Evolutionary conservation across 2,888 invertebrate species (phyloP).

Genomic region (Oxycera nigricornis): DNA sequence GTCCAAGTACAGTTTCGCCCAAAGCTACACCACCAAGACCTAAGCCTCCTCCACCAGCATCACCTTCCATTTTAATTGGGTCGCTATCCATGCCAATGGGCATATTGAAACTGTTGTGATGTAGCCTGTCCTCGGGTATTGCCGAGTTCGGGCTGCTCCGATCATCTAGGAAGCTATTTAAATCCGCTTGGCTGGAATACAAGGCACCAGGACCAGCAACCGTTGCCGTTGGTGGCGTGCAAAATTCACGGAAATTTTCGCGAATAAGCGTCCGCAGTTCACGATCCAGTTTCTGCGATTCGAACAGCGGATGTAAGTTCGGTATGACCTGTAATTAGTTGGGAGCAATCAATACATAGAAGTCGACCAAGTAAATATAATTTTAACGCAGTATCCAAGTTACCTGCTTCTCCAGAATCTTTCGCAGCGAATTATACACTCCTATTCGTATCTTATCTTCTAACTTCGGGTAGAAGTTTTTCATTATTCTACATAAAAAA

Average conservation of each 20-base stretch:
- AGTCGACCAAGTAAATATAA: neutral
- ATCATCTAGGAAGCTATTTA: conserved; percentile 42
- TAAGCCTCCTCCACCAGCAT: conserved; percentile 43
- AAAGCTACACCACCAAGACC: conserved; percentile 18
- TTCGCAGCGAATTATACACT: conserved; percentile 60
- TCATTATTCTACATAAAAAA: conserved; percentile 72
- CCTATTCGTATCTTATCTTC: conserved; percentile 63
- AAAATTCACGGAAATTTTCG: conserved; percentile 90
- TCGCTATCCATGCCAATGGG: conserved; percentile 40
- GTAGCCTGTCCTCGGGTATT: conserved; percentile 41
- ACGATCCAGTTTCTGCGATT: conserved; percentile 69
- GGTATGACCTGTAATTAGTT: conserved; percentile 63
- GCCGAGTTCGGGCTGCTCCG: conserved; percentile 39
- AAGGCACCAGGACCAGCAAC: conserved; percentile 44
- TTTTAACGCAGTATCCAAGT: neutral
- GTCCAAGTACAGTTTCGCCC: neutral
- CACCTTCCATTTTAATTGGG: conserved; percentile 43
- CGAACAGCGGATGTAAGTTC: conserved; percentile 68
- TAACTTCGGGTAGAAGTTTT: conserved; percentile 58
- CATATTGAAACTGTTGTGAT: conserved; percentile 42
- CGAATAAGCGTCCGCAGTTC: conserved; percentile 78
- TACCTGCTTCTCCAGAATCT: conserved; percentile 77
- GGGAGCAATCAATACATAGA: conserved; percentile 5
- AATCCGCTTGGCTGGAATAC: conserved; percentile 28
- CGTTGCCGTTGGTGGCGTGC: conserved; percentile 50